Evolutionary conservation across 2,113 vertebrate species (phyloP), one percentile per base, ranked within the genome.

Genomic region (Toxotes jaculatrix): DNA sequence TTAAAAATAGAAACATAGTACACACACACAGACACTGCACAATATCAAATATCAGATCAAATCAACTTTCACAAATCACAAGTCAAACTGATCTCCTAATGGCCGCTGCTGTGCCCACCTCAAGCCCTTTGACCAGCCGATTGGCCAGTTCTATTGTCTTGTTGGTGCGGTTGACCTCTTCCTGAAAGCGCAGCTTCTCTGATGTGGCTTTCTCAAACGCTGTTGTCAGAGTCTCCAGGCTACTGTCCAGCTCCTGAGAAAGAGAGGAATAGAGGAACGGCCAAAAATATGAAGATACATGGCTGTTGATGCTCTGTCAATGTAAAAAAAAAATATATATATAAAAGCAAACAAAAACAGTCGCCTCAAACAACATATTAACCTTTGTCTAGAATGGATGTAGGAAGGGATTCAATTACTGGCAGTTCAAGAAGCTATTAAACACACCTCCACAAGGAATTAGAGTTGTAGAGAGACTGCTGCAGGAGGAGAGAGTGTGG

Each of bases 71-170:
- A 73, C 23, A 34, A n/a, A 42, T 53, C 45, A 17, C 1, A 49
- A 40, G 9, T 7, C 43, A 27, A 66, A 70, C 16, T n/a, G 9
- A 62, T 74, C 17, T 43, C 12, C 17, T 12, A 47, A 16, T 36
- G 56, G 38, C 43, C 9, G 9, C 32, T 47, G 56, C 27, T 53
- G 23, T 23, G 42, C 95, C 94, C 94, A 98, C 98, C 97, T 99
- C 96, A 85, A 97, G 95, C 92, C 98, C 98, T 96, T 97, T 97
- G 84, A 96, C 97, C 95, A 98, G 97, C 91, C 98, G 97, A 95
- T 97, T 97, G 95, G 97, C 98, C 85, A 97, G 96, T 93, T 97
- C 96, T 93, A 97, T 97, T 88, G 97, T 98, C 94, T 96, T 97
- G 95, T 98, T 98, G 93, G 97, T 97, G 95, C 92, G 94, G 95